Percentiles rank a stretch among this genome's conserved stretches.
Evolutionary conservation across 2,113 vertebrate genomes (phyloP).

Genomic region (Scomber colias): DNA sequence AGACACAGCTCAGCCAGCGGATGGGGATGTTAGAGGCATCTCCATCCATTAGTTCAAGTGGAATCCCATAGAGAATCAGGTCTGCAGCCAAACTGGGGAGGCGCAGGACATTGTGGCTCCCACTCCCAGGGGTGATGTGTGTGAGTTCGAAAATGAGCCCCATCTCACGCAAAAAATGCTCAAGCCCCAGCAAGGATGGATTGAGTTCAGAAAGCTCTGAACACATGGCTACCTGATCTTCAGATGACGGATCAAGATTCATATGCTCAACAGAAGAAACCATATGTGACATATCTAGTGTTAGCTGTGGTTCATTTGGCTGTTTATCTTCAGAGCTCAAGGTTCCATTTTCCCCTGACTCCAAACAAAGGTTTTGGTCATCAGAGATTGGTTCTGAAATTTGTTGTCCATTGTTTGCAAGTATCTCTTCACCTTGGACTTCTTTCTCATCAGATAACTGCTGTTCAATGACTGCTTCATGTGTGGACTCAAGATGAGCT

Average conservation of each 20-base stretch:
- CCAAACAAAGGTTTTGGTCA: conserved; percentile 11
- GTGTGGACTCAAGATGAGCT: not conserved
- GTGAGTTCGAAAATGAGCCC: conserved; percentile 82
- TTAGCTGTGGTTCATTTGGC: not conserved
- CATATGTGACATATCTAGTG: not conserved
- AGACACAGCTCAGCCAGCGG: conserved; percentile 74
- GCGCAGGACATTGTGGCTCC: conserved; percentile 67
- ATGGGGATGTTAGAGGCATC: conserved; percentile 78
- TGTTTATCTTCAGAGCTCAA: not conserved
- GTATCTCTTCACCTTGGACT: not conserved
- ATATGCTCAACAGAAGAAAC: not conserved
- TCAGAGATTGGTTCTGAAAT: conserved; percentile 2
- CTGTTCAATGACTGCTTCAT: conserved; percentile 8
- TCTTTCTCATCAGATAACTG: conserved; percentile 17
- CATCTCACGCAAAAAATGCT: conserved; percentile 85
- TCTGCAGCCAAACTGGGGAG: conserved; percentile 78
- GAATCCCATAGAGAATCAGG: conserved; percentile 78
- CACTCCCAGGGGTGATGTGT: conserved; percentile 47
- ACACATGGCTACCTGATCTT: not conserved
- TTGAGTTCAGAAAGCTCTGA: conserved; percentile 33
- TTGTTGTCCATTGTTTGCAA: not conserved
- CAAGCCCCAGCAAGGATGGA: conserved; percentile 66
- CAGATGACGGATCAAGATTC: conserved; percentile 13
- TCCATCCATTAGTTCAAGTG: conserved; percentile 83
- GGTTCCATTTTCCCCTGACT: conserved; percentile 15